Evolutionary conservation across 2,113 vertebrate species (phyloP).

Genomic region (Upupa epops): DNA sequence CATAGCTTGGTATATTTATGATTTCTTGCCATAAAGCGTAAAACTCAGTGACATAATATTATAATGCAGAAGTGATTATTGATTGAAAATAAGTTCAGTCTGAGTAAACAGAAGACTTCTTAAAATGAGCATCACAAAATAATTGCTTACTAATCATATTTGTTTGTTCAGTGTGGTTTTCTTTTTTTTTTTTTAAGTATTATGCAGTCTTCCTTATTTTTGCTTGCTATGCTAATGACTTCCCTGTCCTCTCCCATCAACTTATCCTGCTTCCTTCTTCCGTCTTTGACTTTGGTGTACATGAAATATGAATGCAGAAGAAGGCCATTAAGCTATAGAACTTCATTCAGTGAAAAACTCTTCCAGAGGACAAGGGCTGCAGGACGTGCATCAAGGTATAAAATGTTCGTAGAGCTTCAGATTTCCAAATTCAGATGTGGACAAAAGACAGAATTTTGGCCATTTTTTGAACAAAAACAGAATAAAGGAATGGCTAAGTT

Average conservation of each 20-base stretch:
- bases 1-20: not conserved
- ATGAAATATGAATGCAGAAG: conserved; percentile 79
- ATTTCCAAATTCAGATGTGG: not conserved
- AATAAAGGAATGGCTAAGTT: not conserved
- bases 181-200: conserved; percentile 13
- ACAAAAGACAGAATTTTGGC: not conserved
- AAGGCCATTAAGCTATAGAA: conserved; percentile 91
- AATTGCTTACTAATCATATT: conserved; percentile 6
- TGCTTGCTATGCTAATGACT: conserved; percentile 74
- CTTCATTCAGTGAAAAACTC: conserved; percentile 88
- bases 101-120: not conserved
- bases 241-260: conserved; percentile 72
- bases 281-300: conserved; percentile 72
- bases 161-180: conserved; percentile 3
- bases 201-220: conserved; percentile 67
- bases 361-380: conserved; percentile 90
- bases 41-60: too few relatives aligned
- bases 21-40: not conserved
- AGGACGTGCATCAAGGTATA: conserved; percentile 89
- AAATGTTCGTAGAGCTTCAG: conserved; percentile 15
- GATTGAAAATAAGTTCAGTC: not conserved
- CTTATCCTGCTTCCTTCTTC: conserved; percentile 52
- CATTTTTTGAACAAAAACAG: not conserved
- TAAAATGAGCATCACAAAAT: not conserved
- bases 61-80: not conserved